phyloP scores from a whole-genome alignment of 2,888 invertebrate species.

The Timema podura region DNA sequence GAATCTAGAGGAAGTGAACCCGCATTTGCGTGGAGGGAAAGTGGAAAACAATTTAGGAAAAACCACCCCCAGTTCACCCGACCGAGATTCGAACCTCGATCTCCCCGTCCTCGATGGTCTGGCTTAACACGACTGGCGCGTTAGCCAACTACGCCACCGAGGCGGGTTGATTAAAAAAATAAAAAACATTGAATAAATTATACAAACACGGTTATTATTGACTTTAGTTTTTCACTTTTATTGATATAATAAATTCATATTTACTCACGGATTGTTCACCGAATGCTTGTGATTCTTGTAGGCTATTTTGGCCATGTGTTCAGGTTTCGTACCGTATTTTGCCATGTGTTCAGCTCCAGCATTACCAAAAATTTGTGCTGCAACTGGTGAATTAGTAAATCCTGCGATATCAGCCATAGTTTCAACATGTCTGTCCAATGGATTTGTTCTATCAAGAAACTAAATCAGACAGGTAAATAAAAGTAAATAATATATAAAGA shows the following conservation, averaged over 20 bases:
- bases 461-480: conserved; percentile 38
- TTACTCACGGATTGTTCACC: conserved; percentile 81
- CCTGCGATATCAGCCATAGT: conserved; percentile 81
- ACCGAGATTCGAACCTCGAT: too few relatives aligned
- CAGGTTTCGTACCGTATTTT: conserved; percentile 86
- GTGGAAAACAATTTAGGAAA: too few relatives aligned
- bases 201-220: too few relatives aligned
- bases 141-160: too few relatives aligned
- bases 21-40: too few relatives aligned
- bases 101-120: too few relatives aligned
- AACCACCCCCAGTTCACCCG: too few relatives aligned
- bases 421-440: conserved; percentile 82
- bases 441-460: conserved; percentile 79
- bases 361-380: conserved; percentile 95
- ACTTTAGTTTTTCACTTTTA: too few relatives aligned
- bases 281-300: conserved; percentile 98
- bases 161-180: too few relatives aligned
- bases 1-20: too few relatives aligned
- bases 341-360: conserved; percentile 95
- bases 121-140: too few relatives aligned
- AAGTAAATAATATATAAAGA: conserved; percentile 13
- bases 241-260: neutral
- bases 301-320: conserved; percentile 96
- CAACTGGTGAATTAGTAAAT: conserved; percentile 76
- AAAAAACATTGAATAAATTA: too few relatives aligned